These are phyloP conservation scores for Nineta flava DNA, from an alignment of 2,888 invertebrate genomes.

Conservation along the genomic window DNA sequence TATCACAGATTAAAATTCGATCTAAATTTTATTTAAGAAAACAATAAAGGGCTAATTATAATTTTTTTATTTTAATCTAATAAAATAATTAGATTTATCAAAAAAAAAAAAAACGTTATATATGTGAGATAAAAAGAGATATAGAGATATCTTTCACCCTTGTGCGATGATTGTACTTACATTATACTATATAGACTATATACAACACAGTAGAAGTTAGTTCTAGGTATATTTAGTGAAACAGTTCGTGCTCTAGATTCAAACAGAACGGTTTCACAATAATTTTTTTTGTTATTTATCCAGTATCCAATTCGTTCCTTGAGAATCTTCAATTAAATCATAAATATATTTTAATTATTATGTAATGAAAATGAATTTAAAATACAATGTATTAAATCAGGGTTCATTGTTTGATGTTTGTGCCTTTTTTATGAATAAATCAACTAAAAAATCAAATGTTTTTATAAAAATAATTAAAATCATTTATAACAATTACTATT, in stretches of 20 bases:
- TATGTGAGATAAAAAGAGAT: too few species aligned
- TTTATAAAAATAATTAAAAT: background rate
- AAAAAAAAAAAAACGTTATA: too few species aligned
- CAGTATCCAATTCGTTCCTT: background rate
- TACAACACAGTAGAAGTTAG: background rate
- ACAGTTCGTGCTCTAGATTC: slow-evolving; percentile 1
- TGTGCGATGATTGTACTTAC: too few species aligned
- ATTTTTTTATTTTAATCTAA: too few species aligned
- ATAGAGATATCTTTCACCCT: too few species aligned
- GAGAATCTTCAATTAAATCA: background rate
- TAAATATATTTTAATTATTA: background rate
- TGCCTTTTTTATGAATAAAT: background rate
- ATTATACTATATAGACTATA: too few species aligned
- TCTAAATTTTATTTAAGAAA: too few species aligned
- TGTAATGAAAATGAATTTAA: background rate
- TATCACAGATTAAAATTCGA: too few species aligned
- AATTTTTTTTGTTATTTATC: background rate
- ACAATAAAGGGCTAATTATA: too few species aligned
- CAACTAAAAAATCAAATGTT: background rate
- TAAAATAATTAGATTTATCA: too few species aligned
- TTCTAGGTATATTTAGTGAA: background rate
- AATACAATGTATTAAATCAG: background rate
- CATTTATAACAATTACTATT: background rate
- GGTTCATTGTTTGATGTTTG: background rate
- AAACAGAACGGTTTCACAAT: background rate